A percentile compares a stretch with the other conserved stretches of the same genome.
Evolutionary conservation across 2,888 invertebrate genomes (phyloP).

Genomic region (Eupithecia centaureata): DNA sequence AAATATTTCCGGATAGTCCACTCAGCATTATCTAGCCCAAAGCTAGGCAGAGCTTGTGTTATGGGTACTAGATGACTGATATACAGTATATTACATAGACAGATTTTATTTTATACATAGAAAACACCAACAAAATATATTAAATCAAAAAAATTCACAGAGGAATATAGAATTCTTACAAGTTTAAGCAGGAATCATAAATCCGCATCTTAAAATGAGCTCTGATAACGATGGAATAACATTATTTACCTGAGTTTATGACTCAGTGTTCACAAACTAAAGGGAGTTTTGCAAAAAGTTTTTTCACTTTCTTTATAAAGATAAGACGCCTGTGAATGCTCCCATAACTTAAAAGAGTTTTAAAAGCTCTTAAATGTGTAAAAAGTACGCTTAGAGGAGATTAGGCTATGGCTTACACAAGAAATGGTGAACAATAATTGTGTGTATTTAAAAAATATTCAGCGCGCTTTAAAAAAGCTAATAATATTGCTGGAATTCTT

Average conservation of each 20-base stretch:
- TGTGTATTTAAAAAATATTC: neutral
- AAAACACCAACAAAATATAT: no score
- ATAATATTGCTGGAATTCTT: neutral
- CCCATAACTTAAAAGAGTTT: constrained; percentile 23
- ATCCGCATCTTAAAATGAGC: neutral
- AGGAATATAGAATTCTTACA: constrained; percentile 8
- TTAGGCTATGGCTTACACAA: neutral
- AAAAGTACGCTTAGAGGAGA: neutral
- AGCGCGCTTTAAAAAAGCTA: neutral
- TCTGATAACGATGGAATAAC: constrained; percentile 21
- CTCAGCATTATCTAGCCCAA: no score
- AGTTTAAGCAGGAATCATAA: constrained; percentile 21
- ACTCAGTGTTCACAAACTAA: constrained; percentile 29
- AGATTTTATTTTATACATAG: neutral
- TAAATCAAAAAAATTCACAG: neutral
- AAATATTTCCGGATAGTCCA: no score
- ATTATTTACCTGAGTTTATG: constrained; percentile 41
- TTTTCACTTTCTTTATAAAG: constrained; percentile 33
- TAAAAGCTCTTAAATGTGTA: constrained; percentile 8
- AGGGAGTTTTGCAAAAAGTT: constrained; percentile 32
- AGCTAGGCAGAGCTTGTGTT: no score
- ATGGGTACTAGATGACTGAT: no score
- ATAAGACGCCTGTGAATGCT: constrained; percentile 24
- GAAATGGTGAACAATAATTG: no score
- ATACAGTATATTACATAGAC: no score